Evolutionary conservation across 1,140 invertebrate species (phyloP).

Genomic region (Diachasmimorpha longicaudata): DNA sequence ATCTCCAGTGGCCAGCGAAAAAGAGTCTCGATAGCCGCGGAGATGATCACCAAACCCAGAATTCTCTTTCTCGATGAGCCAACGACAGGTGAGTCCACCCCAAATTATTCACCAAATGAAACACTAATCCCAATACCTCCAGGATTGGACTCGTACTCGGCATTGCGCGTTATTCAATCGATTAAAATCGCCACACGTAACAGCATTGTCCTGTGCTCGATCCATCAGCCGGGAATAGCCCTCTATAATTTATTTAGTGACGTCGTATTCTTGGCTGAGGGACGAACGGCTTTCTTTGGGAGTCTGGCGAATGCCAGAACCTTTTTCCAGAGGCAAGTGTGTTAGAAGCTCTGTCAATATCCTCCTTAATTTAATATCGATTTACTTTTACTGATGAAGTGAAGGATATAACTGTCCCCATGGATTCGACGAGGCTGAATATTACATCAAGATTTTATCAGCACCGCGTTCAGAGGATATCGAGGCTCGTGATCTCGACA

Average conservation of each 20-base stretch:
- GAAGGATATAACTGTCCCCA: slow-evolving; percentile 32
- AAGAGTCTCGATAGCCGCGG: slow-evolving; percentile 79
- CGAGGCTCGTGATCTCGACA: background rate
- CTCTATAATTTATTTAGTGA: slow-evolving; percentile 74
- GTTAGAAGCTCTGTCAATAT: background rate
- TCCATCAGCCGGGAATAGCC: slow-evolving; percentile 85
- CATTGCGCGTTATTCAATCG: slow-evolving; percentile 69
- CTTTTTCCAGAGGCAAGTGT: slow-evolving; percentile 37
- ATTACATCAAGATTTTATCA: slow-evolving; percentile 38
- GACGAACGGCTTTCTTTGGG: slow-evolving; percentile 65
- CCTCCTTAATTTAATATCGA: background rate
- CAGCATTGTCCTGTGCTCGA: slow-evolving; percentile 83
- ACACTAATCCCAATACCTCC: background rate
- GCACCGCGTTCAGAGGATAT: background rate
- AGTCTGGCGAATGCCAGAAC: slow-evolving; percentile 23
- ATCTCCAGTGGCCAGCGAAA: slow-evolving; percentile 83
- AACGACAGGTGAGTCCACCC: slow-evolving; percentile 56
- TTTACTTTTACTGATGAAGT: slow-evolving; percentile 9
- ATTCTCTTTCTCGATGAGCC: slow-evolving; percentile 72
- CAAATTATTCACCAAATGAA: background rate
- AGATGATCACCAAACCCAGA: slow-evolving; percentile 80
- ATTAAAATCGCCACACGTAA: slow-evolving; percentile 70
- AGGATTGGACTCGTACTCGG: slow-evolving; percentile 76
- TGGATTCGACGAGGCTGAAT: slow-evolving; percentile 39
- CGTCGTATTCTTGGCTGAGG: slow-evolving; percentile 64